Conservation (phyloP, 2,888 invertebrate genomes). For the Agrochola litura region DNA sequence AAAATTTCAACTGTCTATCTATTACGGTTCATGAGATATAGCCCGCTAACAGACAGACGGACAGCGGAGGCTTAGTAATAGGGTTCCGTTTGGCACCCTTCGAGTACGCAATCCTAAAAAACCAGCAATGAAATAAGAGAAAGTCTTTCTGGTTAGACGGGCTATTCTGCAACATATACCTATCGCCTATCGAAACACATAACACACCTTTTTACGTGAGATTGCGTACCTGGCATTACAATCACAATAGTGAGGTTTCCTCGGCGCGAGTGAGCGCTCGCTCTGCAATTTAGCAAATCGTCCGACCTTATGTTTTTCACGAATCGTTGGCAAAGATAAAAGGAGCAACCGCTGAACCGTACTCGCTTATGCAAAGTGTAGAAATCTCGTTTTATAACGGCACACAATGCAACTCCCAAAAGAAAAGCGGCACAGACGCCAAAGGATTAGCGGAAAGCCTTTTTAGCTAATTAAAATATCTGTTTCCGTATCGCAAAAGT, state of each 20-base stretch:
- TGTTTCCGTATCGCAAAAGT: constrained; percentile 48
- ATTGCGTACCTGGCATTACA: constrained; percentile 54
- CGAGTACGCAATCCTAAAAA: background rate
- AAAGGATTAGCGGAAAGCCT: constrained; percentile 32
- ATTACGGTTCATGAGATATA: no score
- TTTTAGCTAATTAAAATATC: constrained; percentile 65
- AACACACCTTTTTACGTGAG: constrained; percentile 42
- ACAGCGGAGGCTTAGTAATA: no score
- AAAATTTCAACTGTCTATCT: no score
- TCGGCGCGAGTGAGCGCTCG: constrained; percentile 60
- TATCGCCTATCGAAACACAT: constrained; percentile 44
- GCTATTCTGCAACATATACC: constrained; percentile 22
- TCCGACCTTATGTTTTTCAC: constrained; percentile 70
- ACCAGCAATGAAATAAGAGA: constrained; percentile 30
- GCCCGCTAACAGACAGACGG: no score
- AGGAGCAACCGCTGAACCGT: constrained; percentile 66
- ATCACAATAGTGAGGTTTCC: constrained; percentile 64
- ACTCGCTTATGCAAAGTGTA: constrained; percentile 59
- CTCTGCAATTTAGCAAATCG: constrained; percentile 74
- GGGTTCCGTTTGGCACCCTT: no score
- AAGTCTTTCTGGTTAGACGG: constrained; percentile 5
- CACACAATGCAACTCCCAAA: constrained; percentile 41
- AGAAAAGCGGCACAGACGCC: constrained; percentile 16
- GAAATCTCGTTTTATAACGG: constrained; percentile 56
- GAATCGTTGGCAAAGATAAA: constrained; percentile 73